Evolutionary conservation across 2,113 vertebrate genomes (phyloP), one percentile per base, ranked within the genome.

Genomic region (Bujurquina vittata): DNA sequence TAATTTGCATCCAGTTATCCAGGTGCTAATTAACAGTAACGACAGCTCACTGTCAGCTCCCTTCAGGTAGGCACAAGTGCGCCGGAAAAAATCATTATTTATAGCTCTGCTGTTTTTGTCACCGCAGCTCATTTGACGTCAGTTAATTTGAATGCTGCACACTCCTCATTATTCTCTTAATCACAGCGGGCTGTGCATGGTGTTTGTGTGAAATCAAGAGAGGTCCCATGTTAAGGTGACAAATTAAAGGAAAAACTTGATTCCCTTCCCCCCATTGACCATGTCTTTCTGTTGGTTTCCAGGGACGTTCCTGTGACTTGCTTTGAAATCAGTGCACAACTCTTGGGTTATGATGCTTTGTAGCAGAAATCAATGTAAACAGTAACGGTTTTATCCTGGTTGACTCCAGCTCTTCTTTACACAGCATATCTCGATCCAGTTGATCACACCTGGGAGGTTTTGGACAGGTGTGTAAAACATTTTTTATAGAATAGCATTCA

Each of bases 181-280:
- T 18, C 40, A 29, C 40, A 26, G 15, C 2, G 4, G 23, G 22
- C 40, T 0, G 40, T 10, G 29, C 15, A 1, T 40, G 18, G 43
- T 46, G 43, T 15, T 15, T 46, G 43, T 46, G 43, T 46, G 5
- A 46, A 46, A 46, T 14, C 43, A 15, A 15, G 8, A 69, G 23
- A 69, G 18, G 40, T 29, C 4, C 9, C 1, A 46, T n/a, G 15
- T 49, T 22, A 67, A 1, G 22, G 1, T 49, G 63, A 29, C 40
- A 49, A 67, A 46, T 26, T 67, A 29, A 46, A 67, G 37, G 40
- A 67, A 67, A 7, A 46, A 18, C 40, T 9, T 0, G 1, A 67
- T 9, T 67, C 40, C 5, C 14, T 1, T 0, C 26, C 2, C 63
- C 9, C 40, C 6, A 6, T 26, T 23, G 0, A 12, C n/a, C n/a